Percentiles rank a stretch among this genome's conserved stretches.
phyloP scores from a whole-genome alignment of 2,797 vertebrate genomes.

The Alcedo atthis region DNA sequence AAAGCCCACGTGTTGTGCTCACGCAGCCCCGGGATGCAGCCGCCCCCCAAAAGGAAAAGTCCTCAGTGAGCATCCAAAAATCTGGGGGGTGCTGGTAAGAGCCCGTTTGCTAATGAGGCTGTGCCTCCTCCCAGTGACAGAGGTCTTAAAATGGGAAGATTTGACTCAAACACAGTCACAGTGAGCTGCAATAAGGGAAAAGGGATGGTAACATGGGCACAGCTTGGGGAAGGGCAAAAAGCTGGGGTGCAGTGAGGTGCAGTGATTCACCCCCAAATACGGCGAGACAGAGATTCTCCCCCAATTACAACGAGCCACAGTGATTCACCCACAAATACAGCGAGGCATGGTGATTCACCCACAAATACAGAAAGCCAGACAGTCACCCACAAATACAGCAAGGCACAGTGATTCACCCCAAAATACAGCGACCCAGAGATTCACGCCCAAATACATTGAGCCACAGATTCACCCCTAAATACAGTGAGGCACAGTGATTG shows the following conservation, averaged over 20 bases:
- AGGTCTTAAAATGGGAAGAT: not conserved
- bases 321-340: not conserved
- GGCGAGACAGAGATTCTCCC: not conserved
- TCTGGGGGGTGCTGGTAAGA: not conserved
- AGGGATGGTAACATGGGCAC: fast-evolving
- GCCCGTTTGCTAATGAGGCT: not conserved
- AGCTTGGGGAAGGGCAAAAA: not conserved
- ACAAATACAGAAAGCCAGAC: too few relatives aligned
- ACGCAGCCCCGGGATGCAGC: not conserved
- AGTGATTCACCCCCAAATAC: not conserved
- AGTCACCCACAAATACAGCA: not conserved
- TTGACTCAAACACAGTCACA: not conserved
- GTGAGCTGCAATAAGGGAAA: not conserved
- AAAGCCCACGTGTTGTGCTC: not conserved
- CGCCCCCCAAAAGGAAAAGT: not conserved
- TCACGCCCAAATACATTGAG: not conserved
- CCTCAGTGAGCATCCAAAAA: fast-evolving
- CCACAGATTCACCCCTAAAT: not conserved
- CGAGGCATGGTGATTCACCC: not conserved
- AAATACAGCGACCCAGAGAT: too few relatives aligned
- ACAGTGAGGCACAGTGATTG: not conserved
- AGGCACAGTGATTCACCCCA: not conserved
- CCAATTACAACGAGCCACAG: not conserved
- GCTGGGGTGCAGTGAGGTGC: not conserved
- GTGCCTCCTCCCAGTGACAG: not conserved